Evolutionary conservation across 2,797 vertebrate genomes (phyloP).

Genomic region (Cuniculus paca): DNA sequence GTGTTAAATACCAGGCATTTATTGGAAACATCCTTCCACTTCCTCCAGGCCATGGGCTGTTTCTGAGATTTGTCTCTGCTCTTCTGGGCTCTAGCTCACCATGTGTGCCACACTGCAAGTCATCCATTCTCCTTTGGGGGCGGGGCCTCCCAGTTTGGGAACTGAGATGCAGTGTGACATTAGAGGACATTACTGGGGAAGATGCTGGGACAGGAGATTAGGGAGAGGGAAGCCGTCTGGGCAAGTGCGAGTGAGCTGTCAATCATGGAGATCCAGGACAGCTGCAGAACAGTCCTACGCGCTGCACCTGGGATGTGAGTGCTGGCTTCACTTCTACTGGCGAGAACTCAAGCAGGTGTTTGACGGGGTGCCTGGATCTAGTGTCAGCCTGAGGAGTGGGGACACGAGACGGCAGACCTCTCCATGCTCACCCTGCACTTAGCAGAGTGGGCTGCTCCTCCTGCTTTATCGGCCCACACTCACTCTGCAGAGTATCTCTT

Average conservation of each 20-base stretch:
- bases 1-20: background rate
- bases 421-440: background rate
- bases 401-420: background rate
- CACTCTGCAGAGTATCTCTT: background rate
- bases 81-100: background rate
- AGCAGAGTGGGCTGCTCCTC: background rate
- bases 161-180: background rate
- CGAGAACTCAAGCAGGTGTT: background rate
- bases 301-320: background rate
- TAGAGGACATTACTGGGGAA: background rate
- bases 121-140: background rate
- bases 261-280: background rate
- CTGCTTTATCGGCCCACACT: background rate
- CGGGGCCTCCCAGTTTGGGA: background rate
- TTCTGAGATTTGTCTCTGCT: background rate
- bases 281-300: background rate
- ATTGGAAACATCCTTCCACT: background rate
- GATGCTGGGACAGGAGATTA: background rate
- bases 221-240: background rate
- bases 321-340: background rate
- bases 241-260: background rate
- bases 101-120: background rate
- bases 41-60: background rate
- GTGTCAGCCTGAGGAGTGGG: background rate
- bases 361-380: background rate